Conservation (phyloP, 2,888 invertebrate genomes). For the Celastrina argiolus region DNA sequence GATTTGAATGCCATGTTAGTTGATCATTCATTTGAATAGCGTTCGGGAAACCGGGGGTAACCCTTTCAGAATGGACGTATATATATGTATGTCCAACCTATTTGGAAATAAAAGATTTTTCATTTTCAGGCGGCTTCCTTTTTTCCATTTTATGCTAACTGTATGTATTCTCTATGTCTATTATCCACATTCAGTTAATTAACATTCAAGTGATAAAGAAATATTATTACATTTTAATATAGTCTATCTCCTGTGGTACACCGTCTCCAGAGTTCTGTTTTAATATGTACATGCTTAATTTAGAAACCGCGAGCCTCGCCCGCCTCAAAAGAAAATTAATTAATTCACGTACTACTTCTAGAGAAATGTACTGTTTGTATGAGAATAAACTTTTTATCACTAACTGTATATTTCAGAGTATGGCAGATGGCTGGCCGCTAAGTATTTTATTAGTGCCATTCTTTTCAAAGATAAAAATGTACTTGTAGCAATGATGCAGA, state of each 20-base stretch:
- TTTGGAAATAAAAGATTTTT: too few relatives aligned
- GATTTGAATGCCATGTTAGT: too few relatives aligned
- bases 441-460: too few relatives aligned
- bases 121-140: too few relatives aligned
- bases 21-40: too few relatives aligned
- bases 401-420: not conserved
- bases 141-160: too few relatives aligned
- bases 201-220: not conserved
- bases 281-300: constrained; percentile 15
- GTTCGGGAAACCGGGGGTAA: too few relatives aligned
- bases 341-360: not conserved
- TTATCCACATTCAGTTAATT: not conserved
- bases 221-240: not conserved
- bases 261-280: constrained; percentile 8
- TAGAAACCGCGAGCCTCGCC: not conserved
- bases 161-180: too few relatives aligned
- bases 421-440: not conserved
- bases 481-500: too few relatives aligned
- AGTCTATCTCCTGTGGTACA: not conserved
- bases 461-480: too few relatives aligned
- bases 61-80: too few relatives aligned
- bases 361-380: not conserved
- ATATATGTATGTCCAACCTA: too few relatives aligned
- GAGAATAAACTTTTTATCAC: not conserved
- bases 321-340: constrained; percentile 10